Conservation (phyloP, 2,113 vertebrate genomes). For the Rhegmatorhina hoffmannsi region DNA sequence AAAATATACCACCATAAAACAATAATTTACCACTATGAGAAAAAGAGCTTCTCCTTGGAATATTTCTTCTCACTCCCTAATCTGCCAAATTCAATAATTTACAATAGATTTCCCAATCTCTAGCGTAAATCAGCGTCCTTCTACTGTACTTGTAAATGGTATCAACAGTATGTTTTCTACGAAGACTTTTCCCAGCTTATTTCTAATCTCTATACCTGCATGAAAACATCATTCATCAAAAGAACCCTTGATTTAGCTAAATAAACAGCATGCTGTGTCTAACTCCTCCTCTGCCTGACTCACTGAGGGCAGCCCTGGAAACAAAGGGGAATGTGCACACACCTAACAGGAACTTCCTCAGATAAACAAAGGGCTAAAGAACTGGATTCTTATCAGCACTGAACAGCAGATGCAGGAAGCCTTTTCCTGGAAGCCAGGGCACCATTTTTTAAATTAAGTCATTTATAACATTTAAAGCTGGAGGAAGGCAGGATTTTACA, state of each 20-base stretch:
- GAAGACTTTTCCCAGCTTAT: slow-evolving; percentile 1
- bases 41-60: neutral
- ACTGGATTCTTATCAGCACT: slow-evolving; percentile 78
- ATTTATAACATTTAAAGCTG: slow-evolving; percentile 62
- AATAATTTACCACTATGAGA: neutral
- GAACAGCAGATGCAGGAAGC: slow-evolving; percentile 82
- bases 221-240: slow-evolving; percentile 38
- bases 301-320: slow-evolving; percentile 62
- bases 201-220: slow-evolving; percentile 24
- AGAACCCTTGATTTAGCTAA: slow-evolving; percentile 30
- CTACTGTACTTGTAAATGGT: neutral
- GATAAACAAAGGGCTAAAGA: slow-evolving; percentile 81
- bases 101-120: neutral
- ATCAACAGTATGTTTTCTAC: slow-evolving; percentile 15
- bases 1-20: neutral
- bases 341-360: slow-evolving; percentile 88
- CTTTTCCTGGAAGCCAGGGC: slow-evolving; percentile 74
- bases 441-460: slow-evolving; percentile 66
- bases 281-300: slow-evolving; percentile 57
- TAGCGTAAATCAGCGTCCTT: neutral
- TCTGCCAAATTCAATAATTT: neutral
- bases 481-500: slow-evolving; percentile 58
- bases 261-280: slow-evolving; percentile 57
- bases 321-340: slow-evolving; percentile 83
- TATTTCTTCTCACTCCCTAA: neutral